Evolutionary conservation across 92 coral and sea anemone species (phyloP), one percentile per base, ranked within the genome.

Genomic region (Ricordea florida): DNA sequence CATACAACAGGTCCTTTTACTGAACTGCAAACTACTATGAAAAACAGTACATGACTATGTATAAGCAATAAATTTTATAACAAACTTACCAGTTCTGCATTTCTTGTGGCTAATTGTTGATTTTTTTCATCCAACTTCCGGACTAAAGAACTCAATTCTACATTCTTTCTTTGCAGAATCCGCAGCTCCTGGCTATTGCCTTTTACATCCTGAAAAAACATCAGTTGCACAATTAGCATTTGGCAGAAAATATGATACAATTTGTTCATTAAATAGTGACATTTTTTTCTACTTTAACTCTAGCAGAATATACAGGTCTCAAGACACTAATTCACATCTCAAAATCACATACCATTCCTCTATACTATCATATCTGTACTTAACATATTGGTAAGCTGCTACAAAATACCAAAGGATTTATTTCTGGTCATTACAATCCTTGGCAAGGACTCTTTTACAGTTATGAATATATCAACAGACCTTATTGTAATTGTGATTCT

Each of bases 51-150:
- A 53, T 70, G 77, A 70, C 65, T 25, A 28, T 53, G 41, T 40
- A 53, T 34, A 33, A 23, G 25, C 23, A 26, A 47, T 21, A 52
- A 48, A n/a, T 21, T 17, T 35, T 51, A 26, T 34, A 14, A 48
- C 18, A 24, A 38, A 26, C 97, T 55, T 65, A 87, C 97, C 83
- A 91, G 66, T 66, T 91, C 97, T 35, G 97, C 83, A 80, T 91
- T 91, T 75, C 90, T 79, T 53, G 97, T 91, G 14, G 92, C 86
- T 40, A 91, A 52, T 30, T 91, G 97, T 49, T 91, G 97, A 57
- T 91, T 91, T 60, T 87, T 91, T 68, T 91, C 97, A 75, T 91
- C 97, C 55, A 91, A 62, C 57, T 91, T 91, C 37, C 90, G 90
- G 23, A 91, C 93, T 62, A 91, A 76, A 29, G 97, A 91, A 49